Conservation (phyloP, 1,140 invertebrate species). For the Polypedilum pembai region DNA sequence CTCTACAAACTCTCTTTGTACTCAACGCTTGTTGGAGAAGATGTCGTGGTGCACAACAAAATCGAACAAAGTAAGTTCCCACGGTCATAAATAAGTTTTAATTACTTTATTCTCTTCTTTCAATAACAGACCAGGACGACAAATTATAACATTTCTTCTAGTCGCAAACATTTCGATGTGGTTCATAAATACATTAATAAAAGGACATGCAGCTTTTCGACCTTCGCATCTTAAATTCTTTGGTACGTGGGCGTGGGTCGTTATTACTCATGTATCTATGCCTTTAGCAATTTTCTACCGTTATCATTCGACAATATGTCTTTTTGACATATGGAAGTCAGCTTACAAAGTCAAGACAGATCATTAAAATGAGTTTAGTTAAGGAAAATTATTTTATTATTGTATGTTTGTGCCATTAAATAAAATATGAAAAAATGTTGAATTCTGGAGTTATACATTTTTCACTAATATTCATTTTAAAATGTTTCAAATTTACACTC, state of each 20-base stretch:
- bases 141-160: constrained; percentile 69
- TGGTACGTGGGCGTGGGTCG: constrained; percentile 71
- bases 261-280: constrained; percentile 70
- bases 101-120: background rate
- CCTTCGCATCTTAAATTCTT: constrained; percentile 69
- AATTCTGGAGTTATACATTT: background rate
- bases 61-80: constrained; percentile 46
- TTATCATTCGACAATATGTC: constrained; percentile 84
- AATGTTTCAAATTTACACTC: no score
- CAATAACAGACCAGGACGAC: constrained; percentile 52
- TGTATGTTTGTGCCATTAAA: constrained; percentile 9
- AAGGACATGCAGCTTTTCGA: constrained; percentile 62
- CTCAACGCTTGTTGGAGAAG: constrained; percentile 67
- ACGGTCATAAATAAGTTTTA: background rate
- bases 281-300: constrained; percentile 73
- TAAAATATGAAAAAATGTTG: background rate
- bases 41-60: constrained; percentile 48
- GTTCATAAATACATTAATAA: constrained; percentile 71
- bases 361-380: background rate
- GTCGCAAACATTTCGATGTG: constrained; percentile 75
- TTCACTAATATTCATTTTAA: no score
- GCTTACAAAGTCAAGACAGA: constrained; percentile 60
- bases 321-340: constrained; percentile 90
- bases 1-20: constrained; percentile 64
- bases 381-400: background rate